Evolutionary conservation across 1,140 invertebrate species (phyloP).

Genomic region (Ctenoplectra terminalis): DNA sequence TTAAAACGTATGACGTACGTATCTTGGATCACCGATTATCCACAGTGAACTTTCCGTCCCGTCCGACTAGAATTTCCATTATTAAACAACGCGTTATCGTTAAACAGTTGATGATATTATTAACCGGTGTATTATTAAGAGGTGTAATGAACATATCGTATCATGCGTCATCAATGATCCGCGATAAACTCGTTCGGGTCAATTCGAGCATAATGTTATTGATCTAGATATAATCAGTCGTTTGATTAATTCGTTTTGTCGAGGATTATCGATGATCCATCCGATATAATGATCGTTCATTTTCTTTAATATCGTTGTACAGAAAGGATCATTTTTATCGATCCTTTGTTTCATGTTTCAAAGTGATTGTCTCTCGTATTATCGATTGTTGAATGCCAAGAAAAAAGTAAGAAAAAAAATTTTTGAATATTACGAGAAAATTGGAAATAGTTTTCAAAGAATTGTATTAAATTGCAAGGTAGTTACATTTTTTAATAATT

Average conservation of each 20-base stretch:
- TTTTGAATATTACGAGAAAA: too few relatives aligned
- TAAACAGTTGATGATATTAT: conserved; percentile 7
- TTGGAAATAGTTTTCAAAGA: too few relatives aligned
- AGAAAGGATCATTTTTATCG: background rate
- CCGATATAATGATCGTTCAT: background rate
- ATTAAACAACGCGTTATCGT: too few relatives aligned
- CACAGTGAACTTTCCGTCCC: background rate
- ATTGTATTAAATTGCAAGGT: too few relatives aligned
- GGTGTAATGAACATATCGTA: background rate
- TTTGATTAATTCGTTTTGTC: background rate
- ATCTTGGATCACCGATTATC: conserved; percentile 3
- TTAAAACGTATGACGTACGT: background rate
- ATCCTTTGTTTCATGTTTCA: background rate
- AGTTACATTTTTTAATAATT: too few relatives aligned
- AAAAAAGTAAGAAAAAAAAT: too few relatives aligned
- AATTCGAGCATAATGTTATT: background rate
- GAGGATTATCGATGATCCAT: background rate
- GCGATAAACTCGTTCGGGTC: background rate
- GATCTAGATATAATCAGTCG: background rate
- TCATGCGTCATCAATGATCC: background rate
- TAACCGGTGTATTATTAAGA: background rate
- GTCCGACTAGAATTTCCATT: background rate
- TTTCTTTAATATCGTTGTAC: background rate
- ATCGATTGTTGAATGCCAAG: too few relatives aligned
- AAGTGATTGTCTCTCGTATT: background rate